Percentiles rank a stretch among this genome's conserved stretches.
Evolutionary conservation across 2,113 vertebrate species (phyloP).

Genomic region (Formicarius rufipectus): DNA sequence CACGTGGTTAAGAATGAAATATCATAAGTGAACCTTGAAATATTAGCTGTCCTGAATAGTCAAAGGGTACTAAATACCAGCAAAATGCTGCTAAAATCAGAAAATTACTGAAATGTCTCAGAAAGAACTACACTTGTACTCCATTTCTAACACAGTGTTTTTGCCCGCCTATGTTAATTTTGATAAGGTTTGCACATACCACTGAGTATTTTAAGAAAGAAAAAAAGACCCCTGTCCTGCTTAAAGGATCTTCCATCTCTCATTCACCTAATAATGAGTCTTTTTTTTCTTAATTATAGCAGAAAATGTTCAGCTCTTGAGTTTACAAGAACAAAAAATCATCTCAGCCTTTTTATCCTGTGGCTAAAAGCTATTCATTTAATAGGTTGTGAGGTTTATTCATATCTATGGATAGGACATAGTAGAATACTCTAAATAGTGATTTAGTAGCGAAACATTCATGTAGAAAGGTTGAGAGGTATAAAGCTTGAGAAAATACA

Average conservation of each 20-base stretch:
- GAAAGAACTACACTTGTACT: neutral
- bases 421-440: neutral
- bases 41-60: neutral
- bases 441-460: neutral
- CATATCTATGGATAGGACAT: neutral
- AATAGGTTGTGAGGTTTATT: neutral
- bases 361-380: neutral
- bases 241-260: neutral
- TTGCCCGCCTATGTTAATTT: neutral
- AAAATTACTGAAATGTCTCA: neutral
- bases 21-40: neutral
- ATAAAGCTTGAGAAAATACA: neutral
- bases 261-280: neutral
- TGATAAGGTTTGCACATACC: neutral
- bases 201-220: neutral
- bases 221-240: neutral
- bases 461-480: neutral
- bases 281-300: neutral
- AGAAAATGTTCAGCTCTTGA: neutral
- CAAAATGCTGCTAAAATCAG: conserved; percentile 1
- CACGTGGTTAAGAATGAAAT: neutral
- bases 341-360: neutral
- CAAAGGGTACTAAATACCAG: neutral
- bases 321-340: neutral
- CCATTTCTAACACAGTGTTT: neutral